phyloP scores from a whole-genome alignment of 2,797 vertebrate species.

The Sebastiscus albofasciatus region DNA sequence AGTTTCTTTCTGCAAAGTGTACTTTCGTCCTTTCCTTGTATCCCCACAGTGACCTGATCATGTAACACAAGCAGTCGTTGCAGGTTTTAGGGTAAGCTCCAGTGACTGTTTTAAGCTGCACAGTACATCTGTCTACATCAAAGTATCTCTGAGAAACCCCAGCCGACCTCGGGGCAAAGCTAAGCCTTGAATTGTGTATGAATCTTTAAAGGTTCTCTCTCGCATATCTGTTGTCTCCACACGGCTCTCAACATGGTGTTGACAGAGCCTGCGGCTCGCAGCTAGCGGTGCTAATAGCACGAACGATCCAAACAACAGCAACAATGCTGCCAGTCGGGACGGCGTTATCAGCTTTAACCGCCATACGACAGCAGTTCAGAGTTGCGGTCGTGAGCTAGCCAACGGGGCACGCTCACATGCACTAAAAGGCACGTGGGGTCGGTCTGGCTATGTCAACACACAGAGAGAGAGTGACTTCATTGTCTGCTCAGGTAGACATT shows the following conservation, averaged over 20 bases:
- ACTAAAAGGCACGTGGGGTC: rapidly evolving
- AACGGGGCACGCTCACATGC: background rate
- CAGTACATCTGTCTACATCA: background rate
- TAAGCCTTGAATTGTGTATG: background rate
- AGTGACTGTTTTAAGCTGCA: background rate
- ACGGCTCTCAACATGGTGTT: background rate
- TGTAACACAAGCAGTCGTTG: background rate
- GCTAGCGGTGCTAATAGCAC: background rate
- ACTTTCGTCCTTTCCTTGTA: background rate
- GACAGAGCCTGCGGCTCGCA: background rate
- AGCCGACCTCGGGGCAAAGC: background rate
- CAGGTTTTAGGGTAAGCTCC: background rate
- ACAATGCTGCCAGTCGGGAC: too few relatives aligned
- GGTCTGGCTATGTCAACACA: background rate
- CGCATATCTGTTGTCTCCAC: too few relatives aligned
- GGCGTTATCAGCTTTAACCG: rapidly evolving
- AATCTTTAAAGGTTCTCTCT: background rate
- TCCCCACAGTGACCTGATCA: background rate
- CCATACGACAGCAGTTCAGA: rapidly evolving
- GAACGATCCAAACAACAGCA: too few relatives aligned
- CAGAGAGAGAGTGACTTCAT: too few relatives aligned
- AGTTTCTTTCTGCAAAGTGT: constrained; percentile 1
- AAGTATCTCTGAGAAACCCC: background rate
- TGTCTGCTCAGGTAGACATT: too few relatives aligned
- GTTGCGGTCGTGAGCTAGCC: rapidly evolving